A percentile compares a stretch with the other conserved stretches of the same genome.
Evolutionary conservation across 2,888 invertebrate genomes (phyloP).

Genomic region (Trichopria drosophilae): DNA sequence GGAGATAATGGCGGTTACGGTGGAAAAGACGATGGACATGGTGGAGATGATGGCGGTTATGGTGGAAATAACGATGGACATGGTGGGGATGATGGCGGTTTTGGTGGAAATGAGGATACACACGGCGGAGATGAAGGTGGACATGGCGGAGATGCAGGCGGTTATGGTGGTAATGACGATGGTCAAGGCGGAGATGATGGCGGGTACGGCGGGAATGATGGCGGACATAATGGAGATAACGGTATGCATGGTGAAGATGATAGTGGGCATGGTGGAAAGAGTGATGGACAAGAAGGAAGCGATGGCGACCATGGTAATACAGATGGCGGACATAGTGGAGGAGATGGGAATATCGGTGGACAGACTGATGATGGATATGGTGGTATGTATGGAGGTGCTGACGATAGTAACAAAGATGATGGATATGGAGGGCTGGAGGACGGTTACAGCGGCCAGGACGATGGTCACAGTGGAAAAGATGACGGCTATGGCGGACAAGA

Average conservation of each 20-base stretch:
- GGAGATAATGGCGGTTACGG: constrained; percentile 8
- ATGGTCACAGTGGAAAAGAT: constrained; percentile 4
- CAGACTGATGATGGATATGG: constrained; percentile 3
- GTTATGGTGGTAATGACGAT: constrained; percentile 3
- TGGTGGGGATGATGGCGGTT: constrained; percentile 10
- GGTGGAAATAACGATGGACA: background rate
- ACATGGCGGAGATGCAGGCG: constrained; percentile 9
- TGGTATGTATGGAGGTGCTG: background rate
- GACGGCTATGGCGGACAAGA: constrained; percentile 4
- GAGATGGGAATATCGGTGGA: background rate
- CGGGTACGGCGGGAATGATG: constrained; percentile 10
- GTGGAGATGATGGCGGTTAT: constrained; percentile 16
- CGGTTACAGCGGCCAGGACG: constrained; percentile 19
- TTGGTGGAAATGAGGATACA: constrained; percentile 7
- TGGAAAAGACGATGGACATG: constrained; percentile 17
- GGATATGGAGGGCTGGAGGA: constrained; percentile 1
- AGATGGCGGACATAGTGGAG: background rate
- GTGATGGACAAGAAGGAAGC: constrained; percentile 6
- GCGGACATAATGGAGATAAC: constrained; percentile 17
- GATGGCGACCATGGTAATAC: background rate
- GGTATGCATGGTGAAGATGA: constrained; percentile 11
- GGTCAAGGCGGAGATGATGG: constrained; percentile 19
- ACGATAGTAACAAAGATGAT: constrained; percentile 7
- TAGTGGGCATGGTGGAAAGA: constrained; percentile 9
- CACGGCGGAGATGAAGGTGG: constrained; percentile 21